Evolutionary conservation across 2,113 vertebrate species (phyloP).

Genomic region (Anseranas semipalmata): DNA sequence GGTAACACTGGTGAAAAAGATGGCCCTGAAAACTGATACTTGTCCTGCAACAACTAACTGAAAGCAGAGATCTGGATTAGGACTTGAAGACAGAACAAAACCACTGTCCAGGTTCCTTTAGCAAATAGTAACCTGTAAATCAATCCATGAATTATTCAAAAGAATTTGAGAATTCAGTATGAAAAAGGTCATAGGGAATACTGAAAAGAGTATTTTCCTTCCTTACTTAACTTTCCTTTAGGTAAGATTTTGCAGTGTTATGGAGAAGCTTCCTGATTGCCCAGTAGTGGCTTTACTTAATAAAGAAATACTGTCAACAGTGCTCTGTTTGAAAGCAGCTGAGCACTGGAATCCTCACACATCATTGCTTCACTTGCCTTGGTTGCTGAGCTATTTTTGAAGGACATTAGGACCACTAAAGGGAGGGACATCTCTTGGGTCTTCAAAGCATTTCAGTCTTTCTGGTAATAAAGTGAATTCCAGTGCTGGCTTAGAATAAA

Average conservation of each 20-base stretch:
- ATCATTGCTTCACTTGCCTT: fast-evolving
- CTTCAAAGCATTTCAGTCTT: neutral
- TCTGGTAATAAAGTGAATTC: neutral
- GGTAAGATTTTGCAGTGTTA: neutral
- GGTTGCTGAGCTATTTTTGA: neutral
- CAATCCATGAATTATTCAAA: neutral
- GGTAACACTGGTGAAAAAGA: fast-evolving
- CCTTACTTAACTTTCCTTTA: neutral
- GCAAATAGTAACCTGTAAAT: neutral
- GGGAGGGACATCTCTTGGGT: neutral
- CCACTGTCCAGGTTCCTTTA: neutral
- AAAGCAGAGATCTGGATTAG: neutral
- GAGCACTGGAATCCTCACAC: neutral
- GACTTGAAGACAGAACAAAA: neutral
- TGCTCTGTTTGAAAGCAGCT: neutral
- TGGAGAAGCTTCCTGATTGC: neutral
- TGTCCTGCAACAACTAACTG: neutral
- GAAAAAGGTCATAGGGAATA: neutral
- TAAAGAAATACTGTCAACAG: neutral
- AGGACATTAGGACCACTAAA: neutral
- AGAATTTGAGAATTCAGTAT: neutral
- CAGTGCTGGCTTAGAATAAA: neutral
- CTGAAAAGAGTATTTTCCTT: neutral
- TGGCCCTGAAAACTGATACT: neutral
- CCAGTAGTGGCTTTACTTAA: neutral